Percentiles rank a stretch among this genome's conserved stretches.
Conservation (phyloP, 2,113 vertebrate species). For the Centropus unirufus region DNA sequence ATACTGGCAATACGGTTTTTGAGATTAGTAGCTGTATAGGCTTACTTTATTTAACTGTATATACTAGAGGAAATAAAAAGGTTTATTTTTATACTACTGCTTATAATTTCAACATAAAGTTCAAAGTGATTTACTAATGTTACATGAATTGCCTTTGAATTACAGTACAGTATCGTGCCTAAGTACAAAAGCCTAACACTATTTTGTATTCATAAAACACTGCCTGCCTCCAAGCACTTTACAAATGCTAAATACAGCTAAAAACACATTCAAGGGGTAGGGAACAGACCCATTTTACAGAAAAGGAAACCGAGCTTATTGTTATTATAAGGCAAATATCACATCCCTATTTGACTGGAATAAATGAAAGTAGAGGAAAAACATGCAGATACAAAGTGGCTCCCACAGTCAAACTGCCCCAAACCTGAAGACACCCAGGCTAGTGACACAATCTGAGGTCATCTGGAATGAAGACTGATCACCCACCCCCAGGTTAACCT, state of each 20-base stretch:
- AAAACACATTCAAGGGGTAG: conserved; percentile 14
- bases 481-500: not conserved
- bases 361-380: not conserved
- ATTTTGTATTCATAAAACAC: conserved; percentile 52
- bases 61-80: conserved; percentile 70
- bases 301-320: conserved; percentile 34
- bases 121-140: conserved; percentile 69
- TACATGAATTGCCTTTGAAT: conserved; percentile 69
- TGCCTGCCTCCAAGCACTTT: conserved; percentile 16
- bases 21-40: conserved; percentile 56
- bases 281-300: conserved; percentile 42
- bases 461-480: not conserved
- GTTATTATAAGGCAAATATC: conserved; percentile 2
- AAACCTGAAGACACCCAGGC: not conserved
- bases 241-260: conserved; percentile 54
- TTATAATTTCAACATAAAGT: conserved; percentile 67
- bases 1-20: conserved; percentile 30
- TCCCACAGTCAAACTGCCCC: not conserved
- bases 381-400: not conserved
- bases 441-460: not conserved
- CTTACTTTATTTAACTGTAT: conserved; percentile 69
- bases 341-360: not conserved
- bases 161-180: not conserved
- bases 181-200: conserved; percentile 47
- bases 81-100: conserved; percentile 65